These are phyloP conservation scores for Meliscaeva auricollis DNA, from an alignment of 2,888 invertebrate genomes.

Conservation along the genomic window DNA sequence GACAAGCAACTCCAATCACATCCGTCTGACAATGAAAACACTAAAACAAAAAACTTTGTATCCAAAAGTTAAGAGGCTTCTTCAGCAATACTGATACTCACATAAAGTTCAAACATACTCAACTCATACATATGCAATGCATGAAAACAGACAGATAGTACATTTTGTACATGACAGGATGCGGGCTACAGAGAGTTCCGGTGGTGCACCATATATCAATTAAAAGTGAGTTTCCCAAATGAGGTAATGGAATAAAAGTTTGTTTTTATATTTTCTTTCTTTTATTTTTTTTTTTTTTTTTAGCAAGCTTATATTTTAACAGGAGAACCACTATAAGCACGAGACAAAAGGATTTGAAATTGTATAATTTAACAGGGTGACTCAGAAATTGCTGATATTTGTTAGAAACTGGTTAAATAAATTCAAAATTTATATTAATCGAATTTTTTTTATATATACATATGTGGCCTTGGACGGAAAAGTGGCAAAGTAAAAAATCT, in stretches of 20 bases:
- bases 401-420: too few relatives aligned
- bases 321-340: neutral
- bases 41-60: conserved; percentile 37
- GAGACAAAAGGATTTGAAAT: neutral
- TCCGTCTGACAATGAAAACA: conserved; percentile 31
- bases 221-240: conserved; percentile 70
- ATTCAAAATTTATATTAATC: too few relatives aligned
- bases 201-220: conserved; percentile 68
- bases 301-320: conserved; percentile 31
- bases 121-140: neutral
- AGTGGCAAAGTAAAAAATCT: too few relatives aligned
- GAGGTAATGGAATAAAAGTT: conserved; percentile 69
- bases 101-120: neutral
- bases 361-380: neutral
- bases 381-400: neutral
- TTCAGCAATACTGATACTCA: neutral
- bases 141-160: conserved; percentile 17
- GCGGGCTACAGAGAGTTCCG: conserved; percentile 40
- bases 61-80: conserved; percentile 43
- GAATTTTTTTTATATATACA: too few relatives aligned
- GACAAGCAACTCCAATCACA: conserved; percentile 18
- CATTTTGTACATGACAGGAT: conserved; percentile 30
- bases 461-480: too few relatives aligned
- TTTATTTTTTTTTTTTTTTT: conserved; percentile 36
- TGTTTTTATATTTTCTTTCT: conserved; percentile 27